Percentiles rank a stretch among this genome's conserved stretches.
Conservation (phyloP, 1,140 invertebrate genomes). For the Dryas iulia region DNA sequence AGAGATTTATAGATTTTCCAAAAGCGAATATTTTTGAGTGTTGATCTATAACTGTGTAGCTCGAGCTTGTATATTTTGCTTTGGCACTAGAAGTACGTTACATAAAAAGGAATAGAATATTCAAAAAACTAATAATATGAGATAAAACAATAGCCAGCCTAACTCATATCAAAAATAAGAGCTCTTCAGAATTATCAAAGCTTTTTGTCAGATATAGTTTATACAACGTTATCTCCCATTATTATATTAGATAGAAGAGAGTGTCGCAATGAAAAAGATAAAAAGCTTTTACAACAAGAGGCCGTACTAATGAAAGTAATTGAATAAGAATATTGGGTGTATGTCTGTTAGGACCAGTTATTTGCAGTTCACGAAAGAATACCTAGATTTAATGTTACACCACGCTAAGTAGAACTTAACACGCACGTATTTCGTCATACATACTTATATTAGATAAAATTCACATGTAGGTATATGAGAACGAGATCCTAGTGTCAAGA, state of each 20-base stretch:
- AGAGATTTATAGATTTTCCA: too few relatives aligned
- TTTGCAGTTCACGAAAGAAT: neutral
- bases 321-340: neutral
- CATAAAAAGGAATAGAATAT: too few relatives aligned
- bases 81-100: too few relatives aligned
- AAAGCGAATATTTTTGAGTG: too few relatives aligned
- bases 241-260: neutral
- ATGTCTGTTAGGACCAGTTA: neutral
- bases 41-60: too few relatives aligned
- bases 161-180: neutral
- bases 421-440: neutral
- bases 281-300: slow-evolving; percentile 8
- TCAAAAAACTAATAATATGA: too few relatives aligned
- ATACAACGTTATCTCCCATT: neutral
- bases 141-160: neutral
- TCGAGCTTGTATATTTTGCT: too few relatives aligned
- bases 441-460: too few relatives aligned
- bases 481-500: too few relatives aligned
- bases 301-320: slow-evolving; percentile 2
- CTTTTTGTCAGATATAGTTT: neutral
- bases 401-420: neutral
- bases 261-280: neutral
- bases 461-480: too few relatives aligned
- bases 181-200: neutral
- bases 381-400: neutral